Base-by-base conservation (phyloP, 2,797 vertebrate species). In the Hippoglossus hippoglossus region DNA sequence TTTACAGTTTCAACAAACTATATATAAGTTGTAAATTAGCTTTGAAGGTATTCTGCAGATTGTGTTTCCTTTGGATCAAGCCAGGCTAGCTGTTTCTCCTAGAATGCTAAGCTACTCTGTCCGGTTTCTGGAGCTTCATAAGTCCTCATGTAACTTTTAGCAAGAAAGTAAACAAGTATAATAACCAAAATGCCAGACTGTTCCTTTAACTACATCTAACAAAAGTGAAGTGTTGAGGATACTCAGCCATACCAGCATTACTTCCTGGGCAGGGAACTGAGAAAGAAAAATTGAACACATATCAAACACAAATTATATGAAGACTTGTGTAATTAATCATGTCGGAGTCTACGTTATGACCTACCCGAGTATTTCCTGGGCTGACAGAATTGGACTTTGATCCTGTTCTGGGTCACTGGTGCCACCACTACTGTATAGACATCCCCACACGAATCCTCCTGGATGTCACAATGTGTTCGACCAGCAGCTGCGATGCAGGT, bases 221-320 rank as follows among this genome's bases (percentile, higher is more conserved):
- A 59, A 47, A 53, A 49, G 3, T 5, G 52, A 1, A 22, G 19
- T 22, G 44, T 7, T 31, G 11, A 28, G 19, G 4, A 63, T 64
- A 92, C 96, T 94, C 94, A 98, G 96, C 93, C 91, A 95, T 96
- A 80, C 96, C 95, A 70, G 95, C 87, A 65, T 91, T 96, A 85
- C 92, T 96, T 87, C 96, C 96, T 77, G 94, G 95, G 71, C 97
- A 98, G 64, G 95, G 96, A 80, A 99, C 97, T 99, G 90, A 73
- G 53, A 78, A 84, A 21, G 47, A 77, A 75, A 61, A 65, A 90
- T 63, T 22, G 0, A 39, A 63, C 9, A 7, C 4, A 75, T 52
- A 41, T 60, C 1, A 21, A 19, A 1, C 9, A 28, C 0, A 61
- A 34, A 51, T 31, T 5, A 18, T n/a, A 3, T 22, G 0, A 60